Evolutionary conservation across 2,888 invertebrate genomes (phyloP).

Genomic region (Tribolium freemani): DNA sequence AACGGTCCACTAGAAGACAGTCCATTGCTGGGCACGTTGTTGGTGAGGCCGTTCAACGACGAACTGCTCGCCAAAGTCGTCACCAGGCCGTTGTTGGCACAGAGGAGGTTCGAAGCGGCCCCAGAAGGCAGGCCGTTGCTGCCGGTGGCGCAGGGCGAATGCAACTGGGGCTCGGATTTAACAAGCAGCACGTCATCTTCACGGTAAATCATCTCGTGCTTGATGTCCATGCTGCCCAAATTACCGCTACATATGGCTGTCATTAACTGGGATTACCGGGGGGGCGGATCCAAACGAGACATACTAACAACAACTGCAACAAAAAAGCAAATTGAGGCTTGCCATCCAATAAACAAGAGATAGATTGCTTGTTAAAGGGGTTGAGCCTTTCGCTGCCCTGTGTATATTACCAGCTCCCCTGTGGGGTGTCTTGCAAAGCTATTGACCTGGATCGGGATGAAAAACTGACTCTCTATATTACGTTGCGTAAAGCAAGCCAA

Average conservation of each 20-base stretch:
- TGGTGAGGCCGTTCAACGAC: slow-evolving; percentile 66
- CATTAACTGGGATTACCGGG: slow-evolving; percentile 59
- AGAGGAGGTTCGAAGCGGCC: slow-evolving; percentile 56
- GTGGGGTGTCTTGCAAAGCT: slow-evolving; percentile 35
- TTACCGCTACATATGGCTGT: slow-evolving; percentile 58
- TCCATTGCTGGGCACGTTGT: slow-evolving; percentile 58
- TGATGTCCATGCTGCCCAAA: slow-evolving; percentile 72
- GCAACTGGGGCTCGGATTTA: slow-evolving; percentile 68
- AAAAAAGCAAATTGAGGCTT: slow-evolving; percentile 39
- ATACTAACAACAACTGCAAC: slow-evolving; percentile 65
- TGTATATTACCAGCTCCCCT: slow-evolving; percentile 22
- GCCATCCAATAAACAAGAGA: slow-evolving; percentile 9
- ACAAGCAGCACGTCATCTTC: slow-evolving; percentile 69
- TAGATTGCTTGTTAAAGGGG: slow-evolving; percentile 41
- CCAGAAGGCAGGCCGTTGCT: slow-evolving; percentile 48
- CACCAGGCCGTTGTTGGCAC: slow-evolving; percentile 48
- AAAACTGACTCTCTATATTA: slow-evolving; percentile 28
- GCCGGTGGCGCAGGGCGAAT: slow-evolving; percentile 59
- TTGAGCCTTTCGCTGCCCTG: slow-evolving; percentile 23
- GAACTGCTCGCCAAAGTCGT: slow-evolving; percentile 63
- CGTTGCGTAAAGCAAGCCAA: neutral
- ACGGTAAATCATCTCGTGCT: slow-evolving; percentile 76
- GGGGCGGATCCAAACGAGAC: slow-evolving; percentile 62
- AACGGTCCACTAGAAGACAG: slow-evolving; percentile 55
- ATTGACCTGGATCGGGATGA: slow-evolving; percentile 47